Conservation (phyloP, 2,113 vertebrate species). For the Larimichthys polyactis region DNA sequence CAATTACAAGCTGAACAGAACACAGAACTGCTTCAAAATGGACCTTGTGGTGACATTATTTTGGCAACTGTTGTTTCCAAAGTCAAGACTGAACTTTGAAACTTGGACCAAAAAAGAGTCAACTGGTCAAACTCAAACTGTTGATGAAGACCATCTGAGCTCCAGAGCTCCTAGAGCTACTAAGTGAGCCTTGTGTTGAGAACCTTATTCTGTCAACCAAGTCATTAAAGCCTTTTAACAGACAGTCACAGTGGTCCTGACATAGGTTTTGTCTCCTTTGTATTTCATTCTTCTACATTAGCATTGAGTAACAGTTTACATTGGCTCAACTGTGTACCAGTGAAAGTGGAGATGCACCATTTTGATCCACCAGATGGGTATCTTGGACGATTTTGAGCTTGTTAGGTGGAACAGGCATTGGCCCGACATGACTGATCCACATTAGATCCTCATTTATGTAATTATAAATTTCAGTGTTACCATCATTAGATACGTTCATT, state of each 20-base stretch:
- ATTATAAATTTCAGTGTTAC: background rate
- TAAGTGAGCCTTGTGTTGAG: background rate
- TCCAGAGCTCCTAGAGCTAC: too few species aligned
- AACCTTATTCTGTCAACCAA: background rate
- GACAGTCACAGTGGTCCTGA: background rate
- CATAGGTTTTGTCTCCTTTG: background rate
- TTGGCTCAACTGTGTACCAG: too few species aligned
- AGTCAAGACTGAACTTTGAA: constrained; percentile 15
- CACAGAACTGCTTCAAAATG: background rate
- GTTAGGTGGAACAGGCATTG: background rate
- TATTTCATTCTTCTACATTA: background rate
- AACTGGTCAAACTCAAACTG: background rate
- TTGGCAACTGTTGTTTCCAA: background rate
- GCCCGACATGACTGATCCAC: background rate
- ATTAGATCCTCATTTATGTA: background rate
- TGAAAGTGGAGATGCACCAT: background rate
- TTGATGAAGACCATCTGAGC: background rate
- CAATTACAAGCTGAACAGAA: constrained; percentile 23
- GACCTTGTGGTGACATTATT: constrained; percentile 15
- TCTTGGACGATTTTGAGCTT: background rate
- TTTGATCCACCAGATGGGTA: background rate
- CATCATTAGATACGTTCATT: background rate
- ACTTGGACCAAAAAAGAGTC: background rate
- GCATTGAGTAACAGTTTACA: background rate
- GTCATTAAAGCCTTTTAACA: background rate